Base-by-base conservation (phyloP, 2,888 invertebrate genomes). In the Sphaerophoria taeniata region DNA sequence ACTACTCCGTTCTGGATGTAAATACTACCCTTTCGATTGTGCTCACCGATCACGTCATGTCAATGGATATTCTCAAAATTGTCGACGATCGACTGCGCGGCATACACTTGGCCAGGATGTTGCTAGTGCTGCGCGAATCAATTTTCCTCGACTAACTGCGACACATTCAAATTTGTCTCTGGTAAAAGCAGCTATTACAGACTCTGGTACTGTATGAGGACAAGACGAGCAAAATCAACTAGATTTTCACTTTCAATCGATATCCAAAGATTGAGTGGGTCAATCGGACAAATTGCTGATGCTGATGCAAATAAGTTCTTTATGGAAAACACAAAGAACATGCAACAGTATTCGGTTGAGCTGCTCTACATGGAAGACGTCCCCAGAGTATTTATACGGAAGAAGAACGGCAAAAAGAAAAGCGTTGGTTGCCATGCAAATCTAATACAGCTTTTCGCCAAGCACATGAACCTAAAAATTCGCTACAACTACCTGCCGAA, bases 401-500 rank as follows among this genome's bases (percentile, higher is more conserved):
- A 36, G 6, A 55, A 55, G 33, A 6, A 82, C 3, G 76, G 72
- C 0, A 6, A 56, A 5, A 6, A n/a, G 9, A 9, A 14, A 6
- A 11, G 79, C 9, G 75, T 76, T 16, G 84, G 84, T 0, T 47
- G 71, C 45, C 79, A 76, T 61, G 84, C 39, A 2, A 75, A 53
- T 24, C 31, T 84, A 5, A 84, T 84, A 1, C 36, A 36, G n/a
- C 24, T 76, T 0, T 84, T 84, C 7, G 84, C 84, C 0, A 56
- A 76, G 39, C 9, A 67, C 33, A 75, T 79, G 75, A 84, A 84
- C 51, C 72, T 84, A 1, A 31, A 24, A 0, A 43, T 84, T 5
- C 4, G 24, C 16, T 69, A 45, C 11, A 56, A 69, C n/a, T 80
- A 51, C 31, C 49, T 73, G 34, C 49, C 43, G 5, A 9, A 5